Evolutionary conservation across 2,113 vertebrate species (phyloP), one percentile per base, ranked within the genome.

Genomic region (Chionodraco myersi): DNA sequence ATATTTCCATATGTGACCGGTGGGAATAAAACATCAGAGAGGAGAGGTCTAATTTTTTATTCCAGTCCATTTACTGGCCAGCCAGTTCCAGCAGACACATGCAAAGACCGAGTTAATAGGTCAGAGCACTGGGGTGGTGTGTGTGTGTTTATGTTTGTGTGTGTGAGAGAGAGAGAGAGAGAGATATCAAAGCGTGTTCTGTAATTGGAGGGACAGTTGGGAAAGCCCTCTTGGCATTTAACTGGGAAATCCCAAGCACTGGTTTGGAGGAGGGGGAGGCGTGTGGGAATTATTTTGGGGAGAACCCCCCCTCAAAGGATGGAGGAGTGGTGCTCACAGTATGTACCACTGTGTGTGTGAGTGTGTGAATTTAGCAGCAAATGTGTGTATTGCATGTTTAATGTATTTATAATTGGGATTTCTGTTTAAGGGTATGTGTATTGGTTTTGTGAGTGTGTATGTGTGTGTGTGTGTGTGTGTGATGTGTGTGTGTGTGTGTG

Each of bases 161-260:
- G 48, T 69, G 26, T 2, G 26, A 59, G 59, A 60, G 14, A 16
- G 36, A 48, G 26, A 8, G 34, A 56, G 14, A 65, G 21, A 34
- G 44, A 54, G 23, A 70, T 47, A n/a, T 58, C 53, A 53, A 3
- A 67, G 57, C 67, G 63, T 9, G 12, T 65, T 48, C 8, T 30
- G 66, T 36, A 48, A 56, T 26, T 9, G 56, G 51, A 60, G n/a
- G 58, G 61, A 77, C 23, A 75, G 26, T 70, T 75, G 57, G 77
- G 82, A 82, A 79, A 84, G 64, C 69, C 82, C 85, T 80, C 60
- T 57, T 47, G 77, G 75, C 6, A 72, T 74, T 72, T 80, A 51
- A 83, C 64, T 82, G 69, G 82, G 85, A 87, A 89, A 86, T 79
- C 84, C 86, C 71, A 79, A 47, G 41, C 45, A 82, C 26, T 74